A percentile compares a stretch with the other conserved stretches of the same genome.
Conservation (phyloP, 2,888 invertebrate genomes). For the Leptopilina syphax region DNA sequence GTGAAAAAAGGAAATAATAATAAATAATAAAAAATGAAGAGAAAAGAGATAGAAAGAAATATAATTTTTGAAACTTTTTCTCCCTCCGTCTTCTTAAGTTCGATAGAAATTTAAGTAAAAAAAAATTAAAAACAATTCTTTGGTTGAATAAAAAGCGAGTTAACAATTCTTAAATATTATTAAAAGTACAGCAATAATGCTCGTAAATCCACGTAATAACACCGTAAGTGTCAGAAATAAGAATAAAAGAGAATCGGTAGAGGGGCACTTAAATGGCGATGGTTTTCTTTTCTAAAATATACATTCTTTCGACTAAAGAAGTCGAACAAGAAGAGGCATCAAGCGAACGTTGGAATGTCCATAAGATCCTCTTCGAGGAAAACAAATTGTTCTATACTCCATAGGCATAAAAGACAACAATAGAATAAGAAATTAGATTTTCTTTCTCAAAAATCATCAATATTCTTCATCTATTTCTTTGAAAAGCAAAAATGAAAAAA, state of each 20-base stretch:
- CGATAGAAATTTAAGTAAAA: too few relatives aligned
- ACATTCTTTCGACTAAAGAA: conserved; percentile 4
- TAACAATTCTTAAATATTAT: conserved; percentile 6
- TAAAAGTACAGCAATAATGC: conserved; percentile 9
- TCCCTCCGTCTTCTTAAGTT: too few relatives aligned
- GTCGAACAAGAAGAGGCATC: conserved; percentile 29
- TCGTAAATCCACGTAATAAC: conserved; percentile 2
- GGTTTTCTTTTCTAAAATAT: background rate
- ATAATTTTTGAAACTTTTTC: too few relatives aligned
- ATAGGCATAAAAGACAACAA: conserved; percentile 7
- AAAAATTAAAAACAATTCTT: too few relatives aligned
- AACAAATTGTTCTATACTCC: background rate
- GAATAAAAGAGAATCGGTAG: conserved; percentile 16
- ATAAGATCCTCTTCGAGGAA: conserved; percentile 16
- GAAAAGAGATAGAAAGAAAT: too few relatives aligned
- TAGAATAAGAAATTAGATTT: conserved; percentile 15
- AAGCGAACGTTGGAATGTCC: conserved; percentile 25
- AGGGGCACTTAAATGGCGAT: background rate
- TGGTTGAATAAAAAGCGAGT: background rate
- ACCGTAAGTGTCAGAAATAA: conserved; percentile 17
- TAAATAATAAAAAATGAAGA: too few relatives aligned
- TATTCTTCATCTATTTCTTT: background rate
- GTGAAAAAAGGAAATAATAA: too few relatives aligned
- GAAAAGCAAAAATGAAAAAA: too few relatives aligned
- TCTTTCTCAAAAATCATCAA: background rate